Evolutionary conservation across 2,888 invertebrate genomes (phyloP), one percentile per base, ranked within the genome.

Genomic region (Alloplasta piceator): DNA sequence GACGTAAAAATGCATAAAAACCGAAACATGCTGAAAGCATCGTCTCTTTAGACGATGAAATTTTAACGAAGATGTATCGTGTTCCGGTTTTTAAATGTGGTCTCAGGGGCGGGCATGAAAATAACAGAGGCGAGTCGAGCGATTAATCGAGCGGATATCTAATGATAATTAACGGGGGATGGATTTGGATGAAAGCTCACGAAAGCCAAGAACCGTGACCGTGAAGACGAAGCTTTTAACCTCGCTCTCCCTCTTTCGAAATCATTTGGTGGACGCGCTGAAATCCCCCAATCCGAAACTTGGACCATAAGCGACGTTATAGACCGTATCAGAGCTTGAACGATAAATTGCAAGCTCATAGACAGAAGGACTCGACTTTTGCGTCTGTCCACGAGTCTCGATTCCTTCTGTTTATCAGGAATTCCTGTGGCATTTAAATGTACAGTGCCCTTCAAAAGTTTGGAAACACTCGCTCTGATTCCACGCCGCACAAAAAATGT

Each of bases 151-250:
- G 80, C 79, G 80, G 66, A 26, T 26, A 46, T 66, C 83, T 84
- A 86, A 85, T 84, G 84, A 86, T 87, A 88, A 89, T 89, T 87
- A 89, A 88, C 87, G 85, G 82, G 58, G 67, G 48, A 50, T 26
- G 16, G 38, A 7, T 10, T 56, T 6, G 39, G 55, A 41, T 38
- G 77, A 52, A 52, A 43, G 80, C 86, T 88, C 87, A 86, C 89
- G 87, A 90, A 90, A 91, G 86, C 89, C 88, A 89, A 89, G 85
- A 85, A 87, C 87, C 88, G 83, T 87, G 86, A 87, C 88, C 86
- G 84, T 26, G 48, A 14, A 46, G 48, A 72, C 26, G 26, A 26
- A 26, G 26, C 26, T 26, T 74, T 80, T 85, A 74, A 85, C 80
- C 84, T 82, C 81, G 26, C 66, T 74, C 48, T 67, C 83, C 82